Evolutionary conservation across 1,140 invertebrate genomes (phyloP).

Genomic region (Penaeus japonicus): DNA sequence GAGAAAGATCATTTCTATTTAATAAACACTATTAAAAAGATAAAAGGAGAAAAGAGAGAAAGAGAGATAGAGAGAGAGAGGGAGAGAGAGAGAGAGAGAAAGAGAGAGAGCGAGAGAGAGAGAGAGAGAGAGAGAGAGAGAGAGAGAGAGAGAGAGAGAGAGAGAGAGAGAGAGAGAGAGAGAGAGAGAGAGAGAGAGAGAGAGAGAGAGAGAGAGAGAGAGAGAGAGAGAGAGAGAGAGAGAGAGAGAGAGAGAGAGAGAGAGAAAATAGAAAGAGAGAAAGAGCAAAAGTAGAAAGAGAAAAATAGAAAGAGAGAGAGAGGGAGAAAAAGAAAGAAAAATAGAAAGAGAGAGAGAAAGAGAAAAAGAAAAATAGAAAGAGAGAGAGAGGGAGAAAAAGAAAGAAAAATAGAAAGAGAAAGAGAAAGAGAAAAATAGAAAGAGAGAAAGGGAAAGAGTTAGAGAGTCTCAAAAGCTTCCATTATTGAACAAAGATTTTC

Average conservation of each 20-base stretch:
- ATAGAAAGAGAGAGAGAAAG: not conserved
- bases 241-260: not conserved
- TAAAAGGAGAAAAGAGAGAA: not conserved
- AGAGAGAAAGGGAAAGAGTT: not conserved
- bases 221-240: not conserved
- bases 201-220: not conserved
- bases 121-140: no score
- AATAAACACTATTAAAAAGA: no score
- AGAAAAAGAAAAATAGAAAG: no score
- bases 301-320: not conserved
- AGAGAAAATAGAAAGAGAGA: not conserved
- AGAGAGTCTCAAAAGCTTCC: not conserved
- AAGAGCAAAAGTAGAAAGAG: not conserved
- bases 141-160: no score
- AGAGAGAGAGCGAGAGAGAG: no score
- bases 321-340: not conserved
- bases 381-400: not conserved
- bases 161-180: not conserved
- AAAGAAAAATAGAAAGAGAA: not conserved
- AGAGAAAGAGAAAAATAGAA: not conserved
- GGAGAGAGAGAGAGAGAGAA: no score
- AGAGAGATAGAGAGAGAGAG: not conserved
- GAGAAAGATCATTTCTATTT: no score
- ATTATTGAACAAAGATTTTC: not conserved
- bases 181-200: not conserved